These are phyloP conservation scores for Eupsilia transversa DNA, from an alignment of 2,888 invertebrate genomes.

Conservation along the genomic window DNA sequence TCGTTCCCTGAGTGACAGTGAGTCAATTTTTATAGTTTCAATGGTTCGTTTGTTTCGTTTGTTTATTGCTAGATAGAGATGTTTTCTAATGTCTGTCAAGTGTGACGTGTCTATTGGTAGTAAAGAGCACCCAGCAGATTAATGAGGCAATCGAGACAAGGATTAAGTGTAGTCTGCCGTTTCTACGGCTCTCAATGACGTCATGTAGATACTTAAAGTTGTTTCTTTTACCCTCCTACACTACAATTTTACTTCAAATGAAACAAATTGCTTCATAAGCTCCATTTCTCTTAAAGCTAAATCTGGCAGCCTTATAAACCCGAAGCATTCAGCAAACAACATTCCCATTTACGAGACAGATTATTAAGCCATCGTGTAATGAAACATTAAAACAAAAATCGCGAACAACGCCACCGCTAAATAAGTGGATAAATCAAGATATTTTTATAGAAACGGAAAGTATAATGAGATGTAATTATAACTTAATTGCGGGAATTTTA, in stretches of 20 bases:
- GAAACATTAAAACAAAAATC: conserved; percentile 71
- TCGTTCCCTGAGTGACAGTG: conserved; percentile 69
- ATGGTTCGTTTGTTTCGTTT: conserved; percentile 60
- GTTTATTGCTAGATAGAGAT: conserved; percentile 64
- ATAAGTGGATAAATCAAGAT: conserved; percentile 74
- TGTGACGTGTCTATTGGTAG: conserved; percentile 60
- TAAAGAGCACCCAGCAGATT: conserved; percentile 51
- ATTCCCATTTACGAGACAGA: conserved; percentile 51
- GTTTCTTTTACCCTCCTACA: conserved; percentile 29
- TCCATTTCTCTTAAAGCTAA: conserved; percentile 39
- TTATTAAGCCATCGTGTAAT: conserved; percentile 65
- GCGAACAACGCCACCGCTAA: conserved; percentile 59
- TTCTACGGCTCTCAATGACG: conserved; percentile 41
- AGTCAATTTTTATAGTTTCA: conserved; percentile 68
- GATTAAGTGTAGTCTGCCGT: conserved; percentile 44
- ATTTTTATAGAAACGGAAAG: conserved; percentile 77
- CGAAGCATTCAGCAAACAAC: conserved; percentile 45
- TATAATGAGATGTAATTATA: conserved; percentile 78
- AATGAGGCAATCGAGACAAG: conserved; percentile 61
- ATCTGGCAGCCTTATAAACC: conserved; percentile 44
- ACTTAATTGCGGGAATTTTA: conserved; percentile 84
- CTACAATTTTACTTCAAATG: conserved; percentile 27
- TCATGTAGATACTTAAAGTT: conserved; percentile 35
- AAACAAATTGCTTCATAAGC: conserved; percentile 31
- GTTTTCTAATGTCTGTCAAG: conserved; percentile 64